Evolutionary conservation across 2,888 invertebrate genomes (phyloP).

Genomic region (Pseudolycoriella hygida): DNA sequence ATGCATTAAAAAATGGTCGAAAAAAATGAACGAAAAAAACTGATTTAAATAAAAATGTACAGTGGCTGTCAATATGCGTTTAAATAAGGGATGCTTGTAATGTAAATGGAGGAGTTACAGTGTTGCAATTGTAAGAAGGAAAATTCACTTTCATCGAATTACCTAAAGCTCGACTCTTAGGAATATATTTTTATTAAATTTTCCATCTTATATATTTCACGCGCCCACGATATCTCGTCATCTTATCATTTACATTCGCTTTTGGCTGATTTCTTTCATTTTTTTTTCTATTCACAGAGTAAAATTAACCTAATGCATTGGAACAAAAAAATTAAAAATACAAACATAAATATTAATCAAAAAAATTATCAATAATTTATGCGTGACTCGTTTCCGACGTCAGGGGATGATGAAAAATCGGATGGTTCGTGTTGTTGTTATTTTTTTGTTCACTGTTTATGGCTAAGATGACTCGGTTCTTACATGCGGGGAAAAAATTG

Average conservation of each 20-base stretch:
- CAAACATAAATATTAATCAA: slow-evolving; percentile 11
- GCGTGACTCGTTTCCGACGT: slow-evolving; percentile 11
- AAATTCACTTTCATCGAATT: too few relatives aligned
- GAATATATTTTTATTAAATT: too few relatives aligned
- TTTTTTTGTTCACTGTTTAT: neutral
- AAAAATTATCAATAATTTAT: slow-evolving; percentile 12
- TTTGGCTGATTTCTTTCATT: neutral
- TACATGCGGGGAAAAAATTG: neutral
- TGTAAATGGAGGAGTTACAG: too few relatives aligned
- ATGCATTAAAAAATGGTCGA: neutral
- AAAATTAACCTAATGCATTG: slow-evolving; percentile 7
- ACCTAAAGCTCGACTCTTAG: too few relatives aligned
- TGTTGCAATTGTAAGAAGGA: too few relatives aligned
- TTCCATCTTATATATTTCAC: too few relatives aligned
- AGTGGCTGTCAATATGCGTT: neutral
- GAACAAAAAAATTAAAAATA: slow-evolving; percentile 4
- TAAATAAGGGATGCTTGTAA: neutral
- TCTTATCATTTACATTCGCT: neutral
- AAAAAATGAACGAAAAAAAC: neutral
- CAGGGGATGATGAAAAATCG: slow-evolving; percentile 7
- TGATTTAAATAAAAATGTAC: neutral
- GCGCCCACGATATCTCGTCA: neutral
- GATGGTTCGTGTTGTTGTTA: slow-evolving; percentile 1
- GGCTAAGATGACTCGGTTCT: neutral
- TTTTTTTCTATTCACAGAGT: neutral